These are phyloP conservation scores for Amblyornis subalaris DNA, from an alignment of 2,113 vertebrate genomes.

Conservation along the genomic window DNA sequence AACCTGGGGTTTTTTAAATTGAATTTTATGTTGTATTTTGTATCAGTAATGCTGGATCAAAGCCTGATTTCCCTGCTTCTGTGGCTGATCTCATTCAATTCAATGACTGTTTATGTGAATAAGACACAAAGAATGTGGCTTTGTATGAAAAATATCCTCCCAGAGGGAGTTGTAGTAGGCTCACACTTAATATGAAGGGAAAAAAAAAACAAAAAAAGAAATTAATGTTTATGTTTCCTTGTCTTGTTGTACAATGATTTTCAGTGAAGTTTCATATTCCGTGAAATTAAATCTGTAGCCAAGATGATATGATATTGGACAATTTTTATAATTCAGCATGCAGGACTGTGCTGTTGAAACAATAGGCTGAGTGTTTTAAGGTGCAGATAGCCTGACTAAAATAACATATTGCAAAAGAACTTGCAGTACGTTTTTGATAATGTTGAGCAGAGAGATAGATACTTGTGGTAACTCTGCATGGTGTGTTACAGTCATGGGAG, in stretches of 20 bases:
- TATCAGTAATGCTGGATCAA: background rate
- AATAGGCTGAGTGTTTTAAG: conserved; percentile 51
- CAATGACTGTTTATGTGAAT: background rate
- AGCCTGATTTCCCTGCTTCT: background rate
- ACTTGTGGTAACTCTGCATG: background rate
- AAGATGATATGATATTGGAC: conserved; percentile 35
- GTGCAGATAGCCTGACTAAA: conserved; percentile 9
- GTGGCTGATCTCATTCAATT: background rate
- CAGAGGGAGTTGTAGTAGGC: background rate
- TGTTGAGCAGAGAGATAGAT: background rate
- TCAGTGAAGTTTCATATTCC: conserved; percentile 10
- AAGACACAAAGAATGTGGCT: background rate
- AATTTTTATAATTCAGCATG: background rate
- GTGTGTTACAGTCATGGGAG: background rate
- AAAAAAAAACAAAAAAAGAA: background rate
- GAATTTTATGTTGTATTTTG: background rate
- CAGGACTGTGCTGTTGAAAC: conserved; percentile 38
- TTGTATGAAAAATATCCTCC: background rate
- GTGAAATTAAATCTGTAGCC: conserved; percentile 48
- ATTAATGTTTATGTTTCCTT: background rate
- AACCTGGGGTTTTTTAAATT: background rate
- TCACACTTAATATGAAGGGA: background rate
- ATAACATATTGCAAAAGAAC: background rate
- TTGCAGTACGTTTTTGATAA: background rate
- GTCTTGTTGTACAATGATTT: background rate